Evolutionary conservation across 2,888 invertebrate genomes (phyloP).

Genomic region (Aleiodes alternator): DNA sequence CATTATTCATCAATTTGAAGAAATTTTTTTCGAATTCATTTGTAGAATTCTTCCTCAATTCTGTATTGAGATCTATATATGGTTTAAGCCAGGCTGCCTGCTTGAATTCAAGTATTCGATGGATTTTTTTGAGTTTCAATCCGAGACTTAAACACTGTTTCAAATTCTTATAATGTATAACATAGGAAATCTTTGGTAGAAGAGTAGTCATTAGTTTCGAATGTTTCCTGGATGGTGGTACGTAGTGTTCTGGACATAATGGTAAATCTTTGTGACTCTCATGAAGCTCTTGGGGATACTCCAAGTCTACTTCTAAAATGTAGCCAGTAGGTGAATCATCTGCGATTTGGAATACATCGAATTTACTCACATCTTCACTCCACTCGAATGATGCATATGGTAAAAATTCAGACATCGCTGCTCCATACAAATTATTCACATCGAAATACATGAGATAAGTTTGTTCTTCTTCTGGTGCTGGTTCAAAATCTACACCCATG

Average conservation of each 20-base stretch:
- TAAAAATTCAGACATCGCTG: constrained; percentile 39
- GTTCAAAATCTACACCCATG: constrained; percentile 47
- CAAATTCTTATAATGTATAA: constrained; percentile 37
- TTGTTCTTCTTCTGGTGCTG: constrained; percentile 19
- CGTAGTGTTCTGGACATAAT: constrained; percentile 56
- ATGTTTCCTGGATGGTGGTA: constrained; percentile 47
- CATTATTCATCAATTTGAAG: constrained; percentile 2
- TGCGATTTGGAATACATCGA: background rate
- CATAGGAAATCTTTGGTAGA: constrained; percentile 13
- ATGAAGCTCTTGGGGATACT: constrained; percentile 55
- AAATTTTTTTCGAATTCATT: constrained; percentile 1
- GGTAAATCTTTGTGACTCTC: constrained; percentile 66
- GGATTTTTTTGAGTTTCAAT: constrained; percentile 39
- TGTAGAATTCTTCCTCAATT: background rate
- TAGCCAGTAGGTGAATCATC: constrained; percentile 58
- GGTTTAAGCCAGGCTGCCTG: constrained; percentile 24
- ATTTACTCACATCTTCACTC: constrained; percentile 50
- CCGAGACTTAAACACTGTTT: constrained; percentile 42
- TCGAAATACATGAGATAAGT: constrained; percentile 50
- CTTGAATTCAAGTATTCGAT: constrained; percentile 27
- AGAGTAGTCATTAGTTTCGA: constrained; percentile 60
- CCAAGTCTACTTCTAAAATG: constrained; percentile 57
- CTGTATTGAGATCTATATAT: constrained; percentile 36
- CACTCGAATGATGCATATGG: constrained; percentile 60
- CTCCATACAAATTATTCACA: constrained; percentile 49